Conservation (phyloP, 2,797 vertebrate genomes). For the Cuculus canorus region DNA sequence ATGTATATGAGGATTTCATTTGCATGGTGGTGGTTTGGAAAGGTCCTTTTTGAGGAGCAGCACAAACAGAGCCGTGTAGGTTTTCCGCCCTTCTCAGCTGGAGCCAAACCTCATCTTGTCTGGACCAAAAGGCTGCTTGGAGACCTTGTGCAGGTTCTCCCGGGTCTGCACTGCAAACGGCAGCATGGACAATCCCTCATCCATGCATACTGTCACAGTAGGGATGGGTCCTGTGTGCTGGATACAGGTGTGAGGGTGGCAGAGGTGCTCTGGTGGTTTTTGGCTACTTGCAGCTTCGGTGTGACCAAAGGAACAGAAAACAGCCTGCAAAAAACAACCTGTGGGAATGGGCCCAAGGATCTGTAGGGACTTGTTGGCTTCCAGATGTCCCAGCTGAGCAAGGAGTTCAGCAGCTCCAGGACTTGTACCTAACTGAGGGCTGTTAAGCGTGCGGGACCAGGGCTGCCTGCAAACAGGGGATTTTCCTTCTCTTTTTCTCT, state of each 20-base stretch:
- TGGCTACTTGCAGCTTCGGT: background rate
- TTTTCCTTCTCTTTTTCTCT: background rate
- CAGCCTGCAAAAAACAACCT: background rate
- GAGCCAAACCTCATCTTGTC: background rate
- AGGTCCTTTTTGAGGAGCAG: background rate
- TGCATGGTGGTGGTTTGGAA: background rate
- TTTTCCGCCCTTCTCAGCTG: background rate
- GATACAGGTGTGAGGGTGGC: fast-evolving
- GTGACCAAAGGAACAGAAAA: background rate
- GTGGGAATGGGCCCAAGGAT: background rate
- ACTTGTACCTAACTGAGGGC: background rate
- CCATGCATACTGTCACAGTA: fast-evolving
- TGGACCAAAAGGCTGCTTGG: background rate
- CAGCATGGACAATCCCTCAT: background rate
- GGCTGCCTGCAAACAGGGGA: background rate
- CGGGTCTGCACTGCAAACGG: fast-evolving
- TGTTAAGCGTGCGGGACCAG: background rate
- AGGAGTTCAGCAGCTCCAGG: background rate
- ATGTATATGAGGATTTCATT: background rate
- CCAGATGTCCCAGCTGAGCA: background rate
- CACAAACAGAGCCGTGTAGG: background rate
- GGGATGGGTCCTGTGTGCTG: background rate
- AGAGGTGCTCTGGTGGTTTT: background rate
- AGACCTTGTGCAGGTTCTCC: background rate
- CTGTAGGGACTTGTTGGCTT: background rate